phyloP scores from a whole-genome alignment of 2,797 vertebrate genomes.

The Prionace glauca region DNA sequence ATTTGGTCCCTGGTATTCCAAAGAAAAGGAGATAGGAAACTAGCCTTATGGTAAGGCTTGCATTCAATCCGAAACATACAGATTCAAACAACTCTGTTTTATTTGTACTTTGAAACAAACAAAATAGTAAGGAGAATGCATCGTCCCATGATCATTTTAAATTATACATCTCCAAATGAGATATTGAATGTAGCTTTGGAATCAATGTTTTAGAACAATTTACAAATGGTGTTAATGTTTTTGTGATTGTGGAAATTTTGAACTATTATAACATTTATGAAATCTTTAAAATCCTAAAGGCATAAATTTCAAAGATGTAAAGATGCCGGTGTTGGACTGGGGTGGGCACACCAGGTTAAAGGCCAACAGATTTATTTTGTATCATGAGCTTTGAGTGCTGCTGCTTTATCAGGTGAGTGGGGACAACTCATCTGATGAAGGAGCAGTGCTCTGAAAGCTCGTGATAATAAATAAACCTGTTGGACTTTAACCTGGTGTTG shows the following conservation, averaged over 20 bases:
- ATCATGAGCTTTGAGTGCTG: no score
- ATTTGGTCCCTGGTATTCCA: background rate
- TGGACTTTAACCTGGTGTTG: no score
- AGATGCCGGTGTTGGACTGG: no score
- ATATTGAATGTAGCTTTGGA: background rate
- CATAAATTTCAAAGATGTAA: background rate
- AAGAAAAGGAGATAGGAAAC: no score
- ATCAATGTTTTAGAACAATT: no score
- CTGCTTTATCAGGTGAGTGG: no score
- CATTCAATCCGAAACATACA: background rate
- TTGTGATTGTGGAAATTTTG: background rate
- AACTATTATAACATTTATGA: background rate
- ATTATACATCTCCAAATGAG: background rate
- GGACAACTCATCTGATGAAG: no score
- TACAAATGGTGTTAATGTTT: background rate
- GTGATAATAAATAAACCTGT: no score
- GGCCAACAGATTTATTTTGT: no score
- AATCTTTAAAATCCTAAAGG: background rate
- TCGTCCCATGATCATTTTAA: background rate
- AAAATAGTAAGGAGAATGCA: background rate
- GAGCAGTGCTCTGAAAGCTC: no score
- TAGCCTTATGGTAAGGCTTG: background rate
- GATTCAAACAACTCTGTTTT: background rate
- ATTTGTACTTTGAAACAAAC: background rate
- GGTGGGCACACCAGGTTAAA: no score